Evolutionary conservation across 2,888 invertebrate genomes (phyloP), one percentile per base, ranked within the genome.

Genomic region (Pandemis heparana): DNA sequence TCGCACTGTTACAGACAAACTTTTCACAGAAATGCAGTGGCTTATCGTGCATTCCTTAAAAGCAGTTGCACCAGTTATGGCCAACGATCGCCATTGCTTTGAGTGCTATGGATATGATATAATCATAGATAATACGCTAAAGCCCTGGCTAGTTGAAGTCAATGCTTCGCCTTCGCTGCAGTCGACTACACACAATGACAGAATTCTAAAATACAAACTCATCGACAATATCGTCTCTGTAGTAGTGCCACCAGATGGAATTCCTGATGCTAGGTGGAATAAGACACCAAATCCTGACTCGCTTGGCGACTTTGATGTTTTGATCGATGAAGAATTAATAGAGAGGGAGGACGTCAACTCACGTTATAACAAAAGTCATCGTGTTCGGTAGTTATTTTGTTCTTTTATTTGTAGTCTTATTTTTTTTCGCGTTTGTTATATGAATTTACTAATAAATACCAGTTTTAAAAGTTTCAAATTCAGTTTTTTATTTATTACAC

Each of bases 91-190:
- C 51, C 98, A 98, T 87, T 98, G 98, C 85, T 98, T 98, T 84
- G 98, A 98, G 90, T 98, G 98, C 84, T 99, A 99, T 83, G 99
- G 99, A 66, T 99, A 98, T 85, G 99, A 99, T 85, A 99, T 99
- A 63, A 99, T 99, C 79, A 98, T 99, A 79, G 99, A 99, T 87
- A 97, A 98, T 84, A 96, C 96, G 81, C 91, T 99, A 39, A 99
- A 99, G 87, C 99, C 99, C 0, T 99, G 98, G 98, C 94, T 98
- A 8, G 97, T 98, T 63, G 98, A 98, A 93, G 98, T 98, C 8
- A 99, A 99, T 87, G 98, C 99, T 1, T 99, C 99, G 0, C 99
- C 99, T 0, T 99, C 99, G 0, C 89, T 99, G 64, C 97, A 98
- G 10, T 98, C 99, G 0, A 99, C 99, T 0, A 99, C 99, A 0